Percentiles rank a stretch among this genome's conserved stretches.
These are phyloP conservation scores for Arenaria interpres DNA, from an alignment of 2,113 vertebrate species.

Conservation along the genomic window DNA sequence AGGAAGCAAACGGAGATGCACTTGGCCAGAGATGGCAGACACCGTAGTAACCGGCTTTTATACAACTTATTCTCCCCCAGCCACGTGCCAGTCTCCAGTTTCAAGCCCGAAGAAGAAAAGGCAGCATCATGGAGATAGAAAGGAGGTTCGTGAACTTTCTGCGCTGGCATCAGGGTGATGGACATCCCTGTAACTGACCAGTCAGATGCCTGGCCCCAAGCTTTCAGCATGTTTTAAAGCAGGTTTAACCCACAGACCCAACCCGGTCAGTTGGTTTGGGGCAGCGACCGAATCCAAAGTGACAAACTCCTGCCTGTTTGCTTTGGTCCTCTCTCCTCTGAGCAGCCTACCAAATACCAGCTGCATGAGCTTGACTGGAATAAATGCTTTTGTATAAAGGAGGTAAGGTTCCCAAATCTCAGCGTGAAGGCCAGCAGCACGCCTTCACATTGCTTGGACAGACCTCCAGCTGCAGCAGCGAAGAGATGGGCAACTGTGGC, in stretches of 20 bases:
- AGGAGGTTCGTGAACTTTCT: not conserved
- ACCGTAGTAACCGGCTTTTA: not conserved
- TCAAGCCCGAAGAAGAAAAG: not conserved
- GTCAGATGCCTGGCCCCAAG: not conserved
- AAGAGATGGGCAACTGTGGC: not conserved
- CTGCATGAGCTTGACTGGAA: not conserved
- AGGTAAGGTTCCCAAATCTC: not conserved
- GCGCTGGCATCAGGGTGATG: not conserved
- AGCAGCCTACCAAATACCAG: not conserved
- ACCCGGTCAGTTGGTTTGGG: not conserved
- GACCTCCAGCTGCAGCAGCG: not conserved
- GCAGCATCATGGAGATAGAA: not conserved
- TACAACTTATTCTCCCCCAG: not conserved
- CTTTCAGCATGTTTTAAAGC: not conserved
- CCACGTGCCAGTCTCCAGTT: not conserved
- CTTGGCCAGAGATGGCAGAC: not conserved
- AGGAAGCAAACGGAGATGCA: not conserved
- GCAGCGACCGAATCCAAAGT: not conserved
- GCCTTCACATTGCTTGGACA: accelerated
- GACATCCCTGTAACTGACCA: not conserved
- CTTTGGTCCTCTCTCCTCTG: not conserved
- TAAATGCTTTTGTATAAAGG: not conserved
- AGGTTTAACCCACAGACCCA: not conserved
- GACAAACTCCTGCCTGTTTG: not conserved
- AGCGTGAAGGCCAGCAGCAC: not conserved